These are phyloP conservation scores for Eulemur albifrons DNA, from an alignment of 2,797 vertebrate species.

Conservation along the genomic window DNA sequence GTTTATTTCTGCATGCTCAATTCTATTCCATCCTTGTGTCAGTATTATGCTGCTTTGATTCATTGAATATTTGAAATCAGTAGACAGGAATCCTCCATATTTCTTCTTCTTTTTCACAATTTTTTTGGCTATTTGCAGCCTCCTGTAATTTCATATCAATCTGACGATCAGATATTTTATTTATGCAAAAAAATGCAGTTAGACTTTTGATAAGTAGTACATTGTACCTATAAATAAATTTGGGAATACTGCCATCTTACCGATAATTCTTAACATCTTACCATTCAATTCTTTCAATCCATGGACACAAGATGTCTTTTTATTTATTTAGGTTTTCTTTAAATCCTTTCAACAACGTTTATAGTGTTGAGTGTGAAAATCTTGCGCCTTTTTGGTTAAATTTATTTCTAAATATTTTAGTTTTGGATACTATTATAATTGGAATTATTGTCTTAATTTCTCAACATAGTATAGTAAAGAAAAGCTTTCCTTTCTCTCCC, in stretches of 20 bases:
- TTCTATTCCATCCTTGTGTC: background rate
- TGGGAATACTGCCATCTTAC: background rate
- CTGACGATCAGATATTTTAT: background rate
- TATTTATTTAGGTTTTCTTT: background rate
- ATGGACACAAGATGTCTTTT: background rate
- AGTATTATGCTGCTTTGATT: background rate
- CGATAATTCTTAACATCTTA: background rate
- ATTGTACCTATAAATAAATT: background rate
- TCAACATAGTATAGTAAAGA: background rate
- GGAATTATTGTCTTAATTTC: background rate
- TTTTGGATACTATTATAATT: background rate
- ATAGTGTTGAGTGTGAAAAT: background rate
- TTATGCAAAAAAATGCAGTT: background rate
- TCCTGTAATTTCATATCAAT: background rate
- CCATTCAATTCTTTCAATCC: background rate
- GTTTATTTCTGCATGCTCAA: background rate
- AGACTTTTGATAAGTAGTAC: background rate
- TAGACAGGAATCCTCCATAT: rapidly evolving
- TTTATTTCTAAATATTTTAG: background rate
- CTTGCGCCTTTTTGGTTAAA: background rate
- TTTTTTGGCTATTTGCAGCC: background rate
- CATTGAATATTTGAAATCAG: background rate
- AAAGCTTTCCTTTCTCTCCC: background rate
- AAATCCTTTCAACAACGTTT: background rate
- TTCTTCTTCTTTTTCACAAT: background rate